A percentile compares a stretch with the other conserved stretches of the same genome.
These are phyloP conservation scores for Lasioglossum figueresi DNA, from an alignment of 2,888 invertebrate species.

Conservation along the genomic window DNA sequence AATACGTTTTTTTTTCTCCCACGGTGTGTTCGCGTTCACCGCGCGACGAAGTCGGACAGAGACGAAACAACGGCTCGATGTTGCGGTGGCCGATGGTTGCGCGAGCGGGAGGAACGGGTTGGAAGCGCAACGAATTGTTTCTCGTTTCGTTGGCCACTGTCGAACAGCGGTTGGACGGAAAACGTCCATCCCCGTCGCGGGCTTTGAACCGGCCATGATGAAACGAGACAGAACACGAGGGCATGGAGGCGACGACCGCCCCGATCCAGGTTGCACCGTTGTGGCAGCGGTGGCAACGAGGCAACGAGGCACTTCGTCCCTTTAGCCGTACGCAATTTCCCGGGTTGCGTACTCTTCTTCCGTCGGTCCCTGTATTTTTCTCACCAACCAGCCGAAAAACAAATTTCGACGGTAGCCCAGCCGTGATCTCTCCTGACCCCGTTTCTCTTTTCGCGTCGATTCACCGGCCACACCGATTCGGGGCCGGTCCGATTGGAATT, in stretches of 20 bases:
- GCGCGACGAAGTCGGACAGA: constrained; percentile 44
- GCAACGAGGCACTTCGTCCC: constrained; percentile 47
- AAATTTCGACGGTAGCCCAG: constrained; percentile 39
- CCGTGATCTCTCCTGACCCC: constrained; percentile 50
- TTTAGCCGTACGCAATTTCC: constrained; percentile 63
- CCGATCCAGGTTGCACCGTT: not conserved
- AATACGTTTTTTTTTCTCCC: constrained; percentile 41
- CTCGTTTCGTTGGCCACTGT: constrained; percentile 67
- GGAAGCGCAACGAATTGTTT: constrained; percentile 64
- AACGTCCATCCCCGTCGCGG: constrained; percentile 54
- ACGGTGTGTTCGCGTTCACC: not conserved
- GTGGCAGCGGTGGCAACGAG: not conserved
- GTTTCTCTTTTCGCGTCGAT: constrained; percentile 27
- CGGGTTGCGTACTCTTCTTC: constrained; percentile 55
- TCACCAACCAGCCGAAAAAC: constrained; percentile 50
- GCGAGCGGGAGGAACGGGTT: not conserved
- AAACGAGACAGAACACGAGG: constrained; percentile 15
- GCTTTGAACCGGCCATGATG: constrained; percentile 51
- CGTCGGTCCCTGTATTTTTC: constrained; percentile 55
- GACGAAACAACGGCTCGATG: not conserved
- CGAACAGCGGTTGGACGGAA: constrained; percentile 56
- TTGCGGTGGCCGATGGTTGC: not conserved
- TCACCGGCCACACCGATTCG: not conserved
- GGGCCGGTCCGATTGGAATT: constrained; percentile 11
- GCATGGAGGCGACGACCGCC: not conserved